Base-by-base conservation (phyloP, 2,113 vertebrate species). In the Psittacus erithacus region DNA sequence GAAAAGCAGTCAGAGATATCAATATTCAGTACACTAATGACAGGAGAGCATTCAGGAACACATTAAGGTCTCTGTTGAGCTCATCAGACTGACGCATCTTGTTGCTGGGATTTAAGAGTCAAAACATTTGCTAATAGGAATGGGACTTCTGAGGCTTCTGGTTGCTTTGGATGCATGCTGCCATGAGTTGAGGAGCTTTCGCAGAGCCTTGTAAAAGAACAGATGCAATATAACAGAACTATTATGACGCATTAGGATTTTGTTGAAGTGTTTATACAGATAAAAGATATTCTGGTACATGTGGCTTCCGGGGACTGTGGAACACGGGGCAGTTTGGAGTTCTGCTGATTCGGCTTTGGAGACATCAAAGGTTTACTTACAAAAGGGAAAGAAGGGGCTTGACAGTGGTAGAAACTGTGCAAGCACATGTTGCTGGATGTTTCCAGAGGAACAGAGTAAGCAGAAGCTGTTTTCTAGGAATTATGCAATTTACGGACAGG, bases 41-140 rank as follows among this genome's bases (percentile, higher is more conserved):
- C 78, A 91, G 81, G 12, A 12, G 9, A 8, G 80, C 33, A 33
- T 41, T 53, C 60, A 59, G 86, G 23, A 82, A 16, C 47, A 43
- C 85, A 88, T 53, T 78, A 23, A 78, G 39, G 77, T 67, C 57
- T 67, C 60, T 41, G 2, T 0, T 60, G 76, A 90, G 85, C 91
- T 94, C 77, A 29, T 77, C 69, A 43, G 29, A 3, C 62, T 94
- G 89, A 76, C 0, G 1, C n/a, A 68, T 82, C 74, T 60, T 18
- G 31, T 87, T 87, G 90, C 79, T 90, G 75, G 80, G 59, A 24
- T 96, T 79, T 82, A 91, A 91, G 38, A 47, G 10, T 67, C 79
- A 62, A 50, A 84, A 90, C 11, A 17, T 55, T 52, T 57, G 59
- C 10, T 1, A 52, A 77, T 43, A 46, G 28, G 47, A 73, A 19